phyloP scores from a whole-genome alignment of 2,113 vertebrate species.

The Pantherophis guttatus region DNA sequence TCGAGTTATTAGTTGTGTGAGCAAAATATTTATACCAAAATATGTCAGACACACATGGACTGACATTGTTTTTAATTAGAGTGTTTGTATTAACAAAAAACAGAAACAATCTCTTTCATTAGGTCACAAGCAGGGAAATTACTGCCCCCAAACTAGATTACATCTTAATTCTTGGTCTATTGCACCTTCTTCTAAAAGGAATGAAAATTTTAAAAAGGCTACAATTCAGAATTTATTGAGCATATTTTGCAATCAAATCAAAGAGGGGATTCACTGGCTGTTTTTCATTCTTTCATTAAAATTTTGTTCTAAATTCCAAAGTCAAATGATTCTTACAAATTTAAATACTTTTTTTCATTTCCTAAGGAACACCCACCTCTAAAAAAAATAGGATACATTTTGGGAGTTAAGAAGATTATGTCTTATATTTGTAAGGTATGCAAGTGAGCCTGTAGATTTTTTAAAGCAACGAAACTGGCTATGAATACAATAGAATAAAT shows the following conservation, averaged over 20 bases:
- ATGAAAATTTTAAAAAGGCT: neutral
- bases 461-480: neutral
- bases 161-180: neutral
- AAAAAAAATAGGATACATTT: neutral
- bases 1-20: conserved; percentile 7
- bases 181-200: neutral
- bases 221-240: neutral
- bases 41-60: accelerated
- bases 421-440: neutral
- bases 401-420: neutral
- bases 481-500: neutral
- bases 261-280: neutral
- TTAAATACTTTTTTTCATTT: neutral
- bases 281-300: neutral
- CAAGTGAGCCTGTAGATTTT: neutral
- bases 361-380: neutral
- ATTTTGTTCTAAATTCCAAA: neutral
- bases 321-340: neutral
- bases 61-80: neutral
- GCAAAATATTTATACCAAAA: conserved; percentile 41
- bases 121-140: neutral
- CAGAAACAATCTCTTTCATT: neutral
- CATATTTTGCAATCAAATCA: neutral
- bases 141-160: neutral
- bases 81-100: neutral